These are phyloP conservation scores for Calliopsis andreniformis DNA, from an alignment of 1,140 invertebrate species.

Conservation along the genomic window DNA sequence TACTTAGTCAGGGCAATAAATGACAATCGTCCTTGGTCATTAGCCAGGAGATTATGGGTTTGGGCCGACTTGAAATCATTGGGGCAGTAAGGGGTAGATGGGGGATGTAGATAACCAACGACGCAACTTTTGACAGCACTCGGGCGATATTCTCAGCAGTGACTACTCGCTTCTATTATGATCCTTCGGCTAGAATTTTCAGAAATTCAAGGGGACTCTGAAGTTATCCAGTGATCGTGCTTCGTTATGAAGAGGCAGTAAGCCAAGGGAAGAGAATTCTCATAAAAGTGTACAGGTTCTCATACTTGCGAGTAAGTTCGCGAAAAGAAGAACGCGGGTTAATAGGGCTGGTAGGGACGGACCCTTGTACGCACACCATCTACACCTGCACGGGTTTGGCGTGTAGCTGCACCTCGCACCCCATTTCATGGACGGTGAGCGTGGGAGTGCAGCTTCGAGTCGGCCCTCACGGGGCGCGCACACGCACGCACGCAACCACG, in stretches of 20 bases:
- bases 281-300: constrained; percentile 39
- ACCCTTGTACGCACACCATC: constrained; percentile 53
- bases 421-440: constrained; percentile 75
- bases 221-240: too few relatives aligned
- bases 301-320: constrained; percentile 47
- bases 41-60: too few relatives aligned
- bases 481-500: constrained; percentile 14
- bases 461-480: constrained; percentile 72
- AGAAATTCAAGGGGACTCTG: too few relatives aligned
- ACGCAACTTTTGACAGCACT: too few relatives aligned
- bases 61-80: too few relatives aligned
- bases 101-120: too few relatives aligned
- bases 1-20: too few relatives aligned
- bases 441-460: constrained; percentile 75
- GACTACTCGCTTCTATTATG: too few relatives aligned
- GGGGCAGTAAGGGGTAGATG: too few relatives aligned
- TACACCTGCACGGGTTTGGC: constrained; percentile 60
- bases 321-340: constrained; percentile 48
- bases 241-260: neutral
- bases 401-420: constrained; percentile 73
- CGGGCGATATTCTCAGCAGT: too few relatives aligned
- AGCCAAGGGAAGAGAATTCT: neutral
- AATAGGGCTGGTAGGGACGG: constrained; percentile 61
- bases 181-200: too few relatives aligned
- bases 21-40: too few relatives aligned